A percentile compares a stretch with the other conserved stretches of the same genome.
Evolutionary conservation across 2,113 vertebrate genomes (phyloP).

Genomic region (Beaufortia kweichowensis): DNA sequence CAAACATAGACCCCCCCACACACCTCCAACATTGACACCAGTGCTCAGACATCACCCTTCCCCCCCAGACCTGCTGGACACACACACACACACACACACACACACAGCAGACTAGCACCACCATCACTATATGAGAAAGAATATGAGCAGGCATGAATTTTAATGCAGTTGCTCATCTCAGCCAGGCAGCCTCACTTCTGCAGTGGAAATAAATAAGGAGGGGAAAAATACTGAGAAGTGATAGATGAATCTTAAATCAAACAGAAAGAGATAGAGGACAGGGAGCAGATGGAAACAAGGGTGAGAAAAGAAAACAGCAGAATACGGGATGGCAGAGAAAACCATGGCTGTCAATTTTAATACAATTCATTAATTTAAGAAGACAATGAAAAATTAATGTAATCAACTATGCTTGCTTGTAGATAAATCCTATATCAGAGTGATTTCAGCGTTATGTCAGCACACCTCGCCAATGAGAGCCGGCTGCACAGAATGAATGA

Average conservation of each 20-base stretch:
- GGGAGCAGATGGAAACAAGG: slow-evolving; percentile 36
- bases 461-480: no score
- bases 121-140: slow-evolving; percentile 54
- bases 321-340: slow-evolving; percentile 38
- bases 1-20: slow-evolving; percentile 59
- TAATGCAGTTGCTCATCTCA: slow-evolving; percentile 67
- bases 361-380: no score
- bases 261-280: slow-evolving; percentile 43
- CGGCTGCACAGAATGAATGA: no score
- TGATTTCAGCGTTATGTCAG: no score
- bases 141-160: slow-evolving; percentile 71
- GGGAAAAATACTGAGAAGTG: slow-evolving; percentile 60
- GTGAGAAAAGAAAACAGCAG: slow-evolving; percentile 31
- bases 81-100: slow-evolving; percentile 17
- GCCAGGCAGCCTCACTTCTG: slow-evolving; percentile 60
- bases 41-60: slow-evolving; percentile 34
- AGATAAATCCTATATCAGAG: no score
- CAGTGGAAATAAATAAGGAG: slow-evolving; percentile 60
- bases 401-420: no score
- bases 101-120: slow-evolving; percentile 37
- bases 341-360: no score
- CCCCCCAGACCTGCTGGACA: slow-evolving; percentile 15
- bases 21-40: slow-evolving; percentile 32
- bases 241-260: slow-evolving; percentile 63
- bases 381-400: no score